Evolutionary conservation across 2,888 invertebrate genomes (phyloP).

Genomic region (Thysanoteuthis rhombus): DNA sequence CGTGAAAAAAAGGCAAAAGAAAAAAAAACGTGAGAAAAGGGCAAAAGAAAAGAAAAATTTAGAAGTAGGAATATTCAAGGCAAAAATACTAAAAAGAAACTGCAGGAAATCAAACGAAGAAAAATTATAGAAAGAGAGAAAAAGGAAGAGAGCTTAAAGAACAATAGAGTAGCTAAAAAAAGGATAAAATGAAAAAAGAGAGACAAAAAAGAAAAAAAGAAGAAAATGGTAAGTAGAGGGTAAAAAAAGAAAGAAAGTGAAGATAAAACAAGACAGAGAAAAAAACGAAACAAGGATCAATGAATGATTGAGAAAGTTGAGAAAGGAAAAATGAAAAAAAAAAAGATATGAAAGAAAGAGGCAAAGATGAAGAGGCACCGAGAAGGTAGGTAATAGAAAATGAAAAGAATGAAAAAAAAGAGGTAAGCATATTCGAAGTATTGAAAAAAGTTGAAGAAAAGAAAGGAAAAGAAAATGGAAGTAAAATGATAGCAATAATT

Average conservation of each 20-base stretch:
- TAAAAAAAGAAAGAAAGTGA: not conserved
- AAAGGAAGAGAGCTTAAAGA: not conserved
- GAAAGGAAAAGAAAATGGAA: not conserved
- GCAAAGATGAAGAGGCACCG: not conserved
- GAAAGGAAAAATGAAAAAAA: not conserved
- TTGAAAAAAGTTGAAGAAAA: not conserved
- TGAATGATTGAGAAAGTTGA: not conserved
- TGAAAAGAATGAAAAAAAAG: not conserved
- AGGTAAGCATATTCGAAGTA: not conserved
- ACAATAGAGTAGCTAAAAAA: not conserved
- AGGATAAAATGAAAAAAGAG: not conserved
- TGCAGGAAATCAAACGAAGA: not conserved
- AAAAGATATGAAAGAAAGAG: not conserved
- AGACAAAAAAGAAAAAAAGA: not conserved
- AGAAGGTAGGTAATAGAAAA: not conserved
- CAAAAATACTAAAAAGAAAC: not conserved
- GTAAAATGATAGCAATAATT: not conserved
- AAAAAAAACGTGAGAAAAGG: not conserved
- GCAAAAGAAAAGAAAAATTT: not conserved
- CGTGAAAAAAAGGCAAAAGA: not conserved
- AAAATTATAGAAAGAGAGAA: not conserved
- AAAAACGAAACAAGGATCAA: not conserved
- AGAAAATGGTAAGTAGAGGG: not conserved
- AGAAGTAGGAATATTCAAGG: not conserved
- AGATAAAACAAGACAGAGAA: not conserved